These are phyloP conservation scores for Esperia sulphurella DNA, from an alignment of 2,888 invertebrate species.

Conservation along the genomic window DNA sequence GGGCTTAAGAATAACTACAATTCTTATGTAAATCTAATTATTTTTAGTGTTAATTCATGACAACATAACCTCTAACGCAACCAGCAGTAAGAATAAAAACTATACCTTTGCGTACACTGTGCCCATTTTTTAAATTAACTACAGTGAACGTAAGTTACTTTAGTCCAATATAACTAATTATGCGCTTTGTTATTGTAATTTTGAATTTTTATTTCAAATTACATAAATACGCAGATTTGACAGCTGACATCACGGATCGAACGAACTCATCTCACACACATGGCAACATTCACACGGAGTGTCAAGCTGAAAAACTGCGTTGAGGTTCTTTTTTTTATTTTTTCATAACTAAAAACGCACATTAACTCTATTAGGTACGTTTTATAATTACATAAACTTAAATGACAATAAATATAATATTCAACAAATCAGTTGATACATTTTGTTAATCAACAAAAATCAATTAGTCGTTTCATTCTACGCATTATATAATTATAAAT, in stretches of 20 bases:
- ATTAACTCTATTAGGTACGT: too few relatives aligned
- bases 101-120: conserved; percentile 66
- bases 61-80: background rate
- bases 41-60: background rate
- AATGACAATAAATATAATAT: too few relatives aligned
- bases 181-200: conserved; percentile 5
- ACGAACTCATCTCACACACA: background rate
- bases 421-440: background rate
- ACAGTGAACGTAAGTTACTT: background rate
- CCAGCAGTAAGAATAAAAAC: background rate
- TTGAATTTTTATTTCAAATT: conserved; percentile 13
- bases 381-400: too few relatives aligned
- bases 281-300: background rate
- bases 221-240: conserved; percentile 8
- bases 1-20: too few relatives aligned
- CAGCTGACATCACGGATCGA: background rate
- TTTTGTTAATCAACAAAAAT: background rate
- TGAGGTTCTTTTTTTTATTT: too few relatives aligned
- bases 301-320: background rate
- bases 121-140: conserved; percentile 41
- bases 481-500: too few relatives aligned
- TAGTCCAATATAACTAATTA: background rate
- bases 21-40: too few relatives aligned
- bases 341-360: too few relatives aligned
- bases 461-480: background rate